phyloP scores from a whole-genome alignment of 37 sponge, comb jelly and placozoan genomes.

The Chondrilla cf. caribensis region DNA sequence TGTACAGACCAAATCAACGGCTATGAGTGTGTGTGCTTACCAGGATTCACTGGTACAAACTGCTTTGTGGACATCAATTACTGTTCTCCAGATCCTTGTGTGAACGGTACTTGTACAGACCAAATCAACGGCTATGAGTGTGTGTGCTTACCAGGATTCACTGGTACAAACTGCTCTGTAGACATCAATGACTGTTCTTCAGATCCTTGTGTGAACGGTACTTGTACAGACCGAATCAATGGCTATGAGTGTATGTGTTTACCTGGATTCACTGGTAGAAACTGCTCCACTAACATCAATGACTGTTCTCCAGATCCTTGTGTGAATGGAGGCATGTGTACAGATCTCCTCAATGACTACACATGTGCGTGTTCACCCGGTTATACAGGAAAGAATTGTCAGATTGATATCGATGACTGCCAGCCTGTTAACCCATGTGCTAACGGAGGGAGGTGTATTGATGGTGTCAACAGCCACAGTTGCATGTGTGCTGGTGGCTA shows the following conservation, averaged over 20 bases:
- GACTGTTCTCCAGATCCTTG: slow-evolving; percentile 21
- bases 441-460: neutral
- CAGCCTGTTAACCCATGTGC: neutral
- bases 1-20: slow-evolving; percentile 3
- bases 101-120: slow-evolving; percentile 20
- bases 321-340: slow-evolving; percentile 20
- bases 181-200: slow-evolving; percentile 23
- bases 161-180: slow-evolving; percentile 24
- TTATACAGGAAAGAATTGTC: slow-evolving; percentile 60
- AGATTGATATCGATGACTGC: slow-evolving; percentile 1
- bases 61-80: slow-evolving; percentile 21
- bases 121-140: neutral
- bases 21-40: neutral
- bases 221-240: neutral
- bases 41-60: neutral
- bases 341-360: neutral
- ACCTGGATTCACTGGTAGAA: slow-evolving; percentile 16
- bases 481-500: slow-evolving; percentile 4
- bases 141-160: slow-evolving; percentile 23
- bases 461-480: neutral
- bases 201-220: slow-evolving; percentile 7
- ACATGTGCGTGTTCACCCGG: slow-evolving; percentile 27
- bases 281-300: slow-evolving; percentile 8
- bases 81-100: neutral
- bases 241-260: slow-evolving; percentile 19